These are phyloP conservation scores for Bombus breviceps DNA, from an alignment of 1,140 invertebrate species.

Conservation along the genomic window DNA sequence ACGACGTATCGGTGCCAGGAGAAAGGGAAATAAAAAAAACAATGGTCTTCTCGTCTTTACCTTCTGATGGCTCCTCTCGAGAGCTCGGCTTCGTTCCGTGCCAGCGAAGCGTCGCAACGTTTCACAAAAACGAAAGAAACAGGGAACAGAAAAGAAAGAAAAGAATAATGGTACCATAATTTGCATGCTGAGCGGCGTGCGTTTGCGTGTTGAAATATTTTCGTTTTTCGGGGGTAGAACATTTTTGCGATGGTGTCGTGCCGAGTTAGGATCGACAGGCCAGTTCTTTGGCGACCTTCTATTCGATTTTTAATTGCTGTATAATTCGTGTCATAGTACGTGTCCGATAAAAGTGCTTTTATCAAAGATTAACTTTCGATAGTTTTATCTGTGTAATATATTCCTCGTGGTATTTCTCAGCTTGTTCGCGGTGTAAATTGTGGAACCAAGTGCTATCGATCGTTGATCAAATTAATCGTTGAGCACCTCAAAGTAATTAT, in stretches of 20 bases:
- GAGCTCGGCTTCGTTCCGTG: constrained; percentile 50
- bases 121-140: constrained; percentile 10
- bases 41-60: constrained; percentile 35
- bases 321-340: background rate
- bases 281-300: background rate
- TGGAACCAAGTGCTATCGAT: constrained; percentile 7
- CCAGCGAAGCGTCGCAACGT: constrained; percentile 45
- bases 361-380: background rate
- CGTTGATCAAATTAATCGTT: background rate
- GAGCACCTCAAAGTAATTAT: background rate
- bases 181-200: constrained; percentile 44
- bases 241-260: background rate
- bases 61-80: constrained; percentile 43
- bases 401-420: background rate
- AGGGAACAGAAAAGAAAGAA: background rate
- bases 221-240: background rate
- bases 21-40: background rate
- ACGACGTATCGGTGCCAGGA: constrained; percentile 44
- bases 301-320: background rate
- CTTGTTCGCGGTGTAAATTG: background rate
- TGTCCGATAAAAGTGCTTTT: background rate
- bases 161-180: background rate
- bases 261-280: background rate
- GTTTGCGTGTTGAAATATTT: constrained; percentile 32
- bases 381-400: background rate